These are phyloP conservation scores for Pteria penguin DNA, from an alignment of 2,888 invertebrate genomes.

Conservation along the genomic window DNA sequence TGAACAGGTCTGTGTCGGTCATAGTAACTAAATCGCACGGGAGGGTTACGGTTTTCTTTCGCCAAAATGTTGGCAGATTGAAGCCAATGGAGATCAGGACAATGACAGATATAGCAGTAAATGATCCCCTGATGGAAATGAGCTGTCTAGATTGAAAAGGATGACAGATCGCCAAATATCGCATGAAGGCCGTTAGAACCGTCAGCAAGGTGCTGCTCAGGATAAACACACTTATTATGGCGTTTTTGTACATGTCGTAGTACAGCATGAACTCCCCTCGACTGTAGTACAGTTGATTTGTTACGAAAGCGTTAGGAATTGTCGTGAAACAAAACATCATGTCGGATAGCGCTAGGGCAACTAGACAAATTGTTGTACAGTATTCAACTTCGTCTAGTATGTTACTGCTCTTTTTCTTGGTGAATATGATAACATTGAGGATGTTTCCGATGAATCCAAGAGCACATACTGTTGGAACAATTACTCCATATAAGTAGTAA, in stretches of 20 bases:
- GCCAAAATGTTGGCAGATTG: constrained; percentile 83
- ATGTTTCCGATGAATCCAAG: constrained; percentile 89
- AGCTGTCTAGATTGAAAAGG: constrained; percentile 86
- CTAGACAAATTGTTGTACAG: constrained; percentile 87
- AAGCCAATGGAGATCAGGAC: constrained; percentile 85
- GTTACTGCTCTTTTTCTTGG: constrained; percentile 81
- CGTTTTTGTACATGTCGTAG: constrained; percentile 61
- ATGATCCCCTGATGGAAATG: constrained; percentile 83
- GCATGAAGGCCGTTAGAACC: constrained; percentile 86
- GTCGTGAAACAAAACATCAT: constrained; percentile 81
- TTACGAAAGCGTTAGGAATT: constrained; percentile 82
- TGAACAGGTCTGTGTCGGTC: constrained; percentile 42
- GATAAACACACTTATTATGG: constrained; percentile 74
- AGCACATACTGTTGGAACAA: constrained; percentile 86
- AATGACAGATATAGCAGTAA: constrained; percentile 84
- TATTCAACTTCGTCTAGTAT: constrained; percentile 86
- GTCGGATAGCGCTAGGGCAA: constrained; percentile 88
- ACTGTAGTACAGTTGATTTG: constrained; percentile 82
- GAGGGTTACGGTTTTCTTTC: constrained; percentile 37
- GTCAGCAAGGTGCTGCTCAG: constrained; percentile 89
- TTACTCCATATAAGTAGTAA: constrained; percentile 57
- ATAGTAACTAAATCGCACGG: constrained; percentile 30
- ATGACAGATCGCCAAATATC: constrained; percentile 88
- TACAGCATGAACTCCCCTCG: constrained; percentile 78
- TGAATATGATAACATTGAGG: constrained; percentile 88